Percentiles rank a stretch among this genome's conserved stretches.
These are phyloP conservation scores for Aethina tumida DNA, from an alignment of 1,140 invertebrate genomes.

Conservation along the genomic window DNA sequence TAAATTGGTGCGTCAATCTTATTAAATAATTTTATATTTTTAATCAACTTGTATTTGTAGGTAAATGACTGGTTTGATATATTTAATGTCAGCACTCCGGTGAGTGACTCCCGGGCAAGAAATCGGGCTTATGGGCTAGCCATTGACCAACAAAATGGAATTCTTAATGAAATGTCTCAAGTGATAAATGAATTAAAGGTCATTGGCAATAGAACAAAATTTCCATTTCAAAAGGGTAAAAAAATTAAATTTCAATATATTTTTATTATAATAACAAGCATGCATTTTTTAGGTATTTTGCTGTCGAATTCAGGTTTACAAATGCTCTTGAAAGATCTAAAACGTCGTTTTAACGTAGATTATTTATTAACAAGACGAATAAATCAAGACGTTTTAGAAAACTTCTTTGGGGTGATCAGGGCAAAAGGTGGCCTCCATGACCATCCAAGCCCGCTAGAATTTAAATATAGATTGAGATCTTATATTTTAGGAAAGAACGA, in stretches of 20 bases:
- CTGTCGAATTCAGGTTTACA: constrained; percentile 4
- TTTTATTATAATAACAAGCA: not conserved
- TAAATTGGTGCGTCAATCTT: too few species aligned
- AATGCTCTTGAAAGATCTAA: constrained; percentile 2
- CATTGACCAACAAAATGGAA: constrained; percentile 11
- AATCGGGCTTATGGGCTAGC: constrained; percentile 9
- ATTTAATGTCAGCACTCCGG: constrained; percentile 2
- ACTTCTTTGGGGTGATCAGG: constrained; percentile 28
- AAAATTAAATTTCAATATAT: not conserved
- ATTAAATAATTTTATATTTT: constrained; percentile 3
- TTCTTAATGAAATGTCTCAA: constrained; percentile 10
- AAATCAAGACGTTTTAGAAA: constrained; percentile 29
- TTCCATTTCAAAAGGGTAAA: constrained; percentile 11
- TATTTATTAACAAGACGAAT: constrained; percentile 8
- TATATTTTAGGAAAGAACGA: constrained; percentile 13
- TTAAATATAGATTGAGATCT: constrained; percentile 18
- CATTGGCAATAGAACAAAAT: constrained; percentile 3
- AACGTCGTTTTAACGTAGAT: constrained; percentile 1
- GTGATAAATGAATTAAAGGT: constrained; percentile 5
- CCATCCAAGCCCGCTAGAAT: constrained; percentile 20
- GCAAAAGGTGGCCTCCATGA: constrained; percentile 20
- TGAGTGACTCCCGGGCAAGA: constrained; percentile 4
- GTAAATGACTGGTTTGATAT: constrained; percentile 7
- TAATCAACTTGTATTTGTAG: constrained; percentile 3
- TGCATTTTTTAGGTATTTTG: constrained; percentile 2